Evolutionary conservation across 2,113 vertebrate genomes (phyloP), one percentile per base, ranked within the genome.

Genomic region (Xyrauchen texanus): DNA sequence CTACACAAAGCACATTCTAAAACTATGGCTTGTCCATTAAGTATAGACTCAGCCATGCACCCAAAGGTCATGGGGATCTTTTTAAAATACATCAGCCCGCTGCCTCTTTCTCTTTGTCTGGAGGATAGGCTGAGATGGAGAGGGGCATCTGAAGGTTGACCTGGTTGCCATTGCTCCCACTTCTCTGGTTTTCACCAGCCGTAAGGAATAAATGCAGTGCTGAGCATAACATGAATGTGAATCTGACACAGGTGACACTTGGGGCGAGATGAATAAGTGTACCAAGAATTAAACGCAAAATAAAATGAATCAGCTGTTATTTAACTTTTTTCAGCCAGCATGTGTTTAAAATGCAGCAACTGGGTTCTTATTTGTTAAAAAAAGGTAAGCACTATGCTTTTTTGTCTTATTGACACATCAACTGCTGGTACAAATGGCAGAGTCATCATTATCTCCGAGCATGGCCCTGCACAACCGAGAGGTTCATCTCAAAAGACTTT

Each of bases 1-100:
- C 92, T 89, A 86, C 85, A 90, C 88, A 91, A 90, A 92, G 91
- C 91, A 93, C 84, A 91, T 93, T 93, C 79, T 86, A 83, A 89
- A 88, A 85, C 79, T 82, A 60, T 79, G 78, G 81, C 68, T 70
- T 74, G 88, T 89, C 89, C 88, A 89, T 90, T 92, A 91, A 86
- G 83, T 88, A 89, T 90, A 89, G 82, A 81, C 84, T 88, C 63
- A 76, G 77, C 79, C 78, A 81, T 81, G 76, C 67, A 71, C 72
- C 80, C 80, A 71, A 83, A 86, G 91, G 93, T 93, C 92, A 92
- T 34, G 79, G 57, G 76, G 88, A 86, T 85, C 88, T 89, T 87
- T 90, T 93, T 93, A 89, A 92, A 93, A 92, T 86, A 92, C 89
- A 91, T 90, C 88, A 86, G 74, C 79, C 83, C 12, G 12, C 85